phyloP scores from a whole-genome alignment of 2,888 invertebrate genomes.

The Caenorhabditis sp. region DNA sequence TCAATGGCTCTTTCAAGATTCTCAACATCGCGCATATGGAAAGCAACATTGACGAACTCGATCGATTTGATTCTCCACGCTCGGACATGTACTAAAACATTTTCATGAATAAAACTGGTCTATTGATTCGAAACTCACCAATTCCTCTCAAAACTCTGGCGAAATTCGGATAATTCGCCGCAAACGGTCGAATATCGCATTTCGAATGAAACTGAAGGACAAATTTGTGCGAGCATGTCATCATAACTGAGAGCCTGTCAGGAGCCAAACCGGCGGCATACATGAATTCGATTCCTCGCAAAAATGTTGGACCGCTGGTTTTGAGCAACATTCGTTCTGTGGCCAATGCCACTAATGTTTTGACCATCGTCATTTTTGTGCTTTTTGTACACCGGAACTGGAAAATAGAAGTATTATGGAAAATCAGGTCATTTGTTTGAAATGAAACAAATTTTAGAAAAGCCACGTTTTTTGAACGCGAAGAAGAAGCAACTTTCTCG shows the following conservation, averaged over 20 bases:
- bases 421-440: too few relatives aligned
- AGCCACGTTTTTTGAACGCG: too few relatives aligned
- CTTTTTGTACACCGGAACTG: too few relatives aligned
- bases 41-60: conserved; percentile 58
- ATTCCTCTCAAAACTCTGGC: conserved; percentile 48
- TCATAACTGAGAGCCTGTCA: conserved; percentile 50
- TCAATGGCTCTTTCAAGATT: conserved; percentile 56
- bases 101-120: too few relatives aligned
- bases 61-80: conserved; percentile 59
- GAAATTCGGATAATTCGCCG: conserved; percentile 52
- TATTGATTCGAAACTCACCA: conserved; percentile 10
- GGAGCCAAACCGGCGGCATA: conserved; percentile 54
- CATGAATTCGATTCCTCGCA: conserved; percentile 54
- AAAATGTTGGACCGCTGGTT: conserved; percentile 53
- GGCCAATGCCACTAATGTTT: conserved; percentile 56
- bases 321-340: conserved; percentile 59
- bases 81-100: conserved; percentile 48
- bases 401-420: too few relatives aligned
- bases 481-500: too few relatives aligned
- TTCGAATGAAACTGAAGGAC: conserved; percentile 59
- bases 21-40: conserved; percentile 53
- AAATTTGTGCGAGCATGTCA: conserved; percentile 53
- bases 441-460: too few relatives aligned
- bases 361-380: conserved; percentile 49
- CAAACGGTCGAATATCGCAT: conserved; percentile 60